These are phyloP conservation scores for Spodoptera littoralis DNA, from an alignment of 2,888 invertebrate species.

Conservation along the genomic window DNA sequence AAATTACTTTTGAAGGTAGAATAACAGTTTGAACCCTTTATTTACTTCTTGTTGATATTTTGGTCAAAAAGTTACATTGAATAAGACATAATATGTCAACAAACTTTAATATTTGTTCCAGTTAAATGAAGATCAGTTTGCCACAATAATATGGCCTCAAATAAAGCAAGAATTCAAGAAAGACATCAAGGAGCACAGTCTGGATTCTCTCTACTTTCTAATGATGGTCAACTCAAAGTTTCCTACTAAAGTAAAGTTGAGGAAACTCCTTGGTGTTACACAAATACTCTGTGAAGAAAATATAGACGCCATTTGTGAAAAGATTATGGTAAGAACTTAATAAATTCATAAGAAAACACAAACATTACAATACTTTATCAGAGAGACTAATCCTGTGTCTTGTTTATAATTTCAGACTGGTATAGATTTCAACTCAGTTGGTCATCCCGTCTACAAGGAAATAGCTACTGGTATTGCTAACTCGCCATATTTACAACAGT, in stretches of 20 bases:
- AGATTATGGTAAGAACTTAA: conserved; percentile 88
- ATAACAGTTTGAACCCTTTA: neutral
- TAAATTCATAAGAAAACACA: neutral
- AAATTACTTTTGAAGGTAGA: neutral
- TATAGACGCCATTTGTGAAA: conserved; percentile 86
- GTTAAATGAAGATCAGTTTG: conserved; percentile 88
- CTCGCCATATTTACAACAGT: conserved; percentile 84
- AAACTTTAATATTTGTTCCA: conserved; percentile 65
- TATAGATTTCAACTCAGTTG: conserved; percentile 87
- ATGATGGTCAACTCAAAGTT: conserved; percentile 80
- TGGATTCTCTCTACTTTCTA: conserved; percentile 91
- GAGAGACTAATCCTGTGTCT: neutral
- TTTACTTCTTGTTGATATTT: no score
- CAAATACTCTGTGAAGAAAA: conserved; percentile 89
- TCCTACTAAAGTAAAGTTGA: conserved; percentile 86
- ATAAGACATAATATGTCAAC: neutral
- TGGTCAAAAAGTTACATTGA: no score
- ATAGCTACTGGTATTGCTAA: conserved; percentile 88
- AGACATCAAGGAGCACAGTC: conserved; percentile 90
- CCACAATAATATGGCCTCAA: conserved; percentile 88
- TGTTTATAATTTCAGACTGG: conserved; percentile 85
- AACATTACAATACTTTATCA: neutral
- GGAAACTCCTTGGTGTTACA: conserved; percentile 87
- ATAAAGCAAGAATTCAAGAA: conserved; percentile 90
- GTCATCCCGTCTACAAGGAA: conserved; percentile 91